Conservation (phyloP, 2,888 invertebrate species). For the Drosophila pullipes region DNA sequence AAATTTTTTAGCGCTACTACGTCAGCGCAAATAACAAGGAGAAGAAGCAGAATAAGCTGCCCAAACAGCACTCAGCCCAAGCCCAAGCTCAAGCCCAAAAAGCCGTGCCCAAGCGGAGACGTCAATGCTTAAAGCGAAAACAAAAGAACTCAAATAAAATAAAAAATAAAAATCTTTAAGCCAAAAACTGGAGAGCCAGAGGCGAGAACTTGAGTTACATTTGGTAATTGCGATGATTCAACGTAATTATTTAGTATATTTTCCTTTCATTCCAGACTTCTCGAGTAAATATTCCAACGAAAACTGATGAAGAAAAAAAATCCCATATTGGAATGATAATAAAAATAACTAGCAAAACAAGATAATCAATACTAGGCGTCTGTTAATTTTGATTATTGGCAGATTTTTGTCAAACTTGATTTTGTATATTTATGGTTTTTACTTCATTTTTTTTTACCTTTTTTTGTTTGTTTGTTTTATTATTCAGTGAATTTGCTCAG, state of each 20-base stretch:
- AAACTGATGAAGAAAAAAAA: neutral
- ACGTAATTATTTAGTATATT: neutral
- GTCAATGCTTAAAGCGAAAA: constrained; percentile 13
- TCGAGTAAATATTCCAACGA: neutral
- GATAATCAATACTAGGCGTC: constrained; percentile 29
- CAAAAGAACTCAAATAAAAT: constrained; percentile 27
- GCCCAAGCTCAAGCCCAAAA: neutral
- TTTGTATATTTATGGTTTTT: constrained; percentile 1
- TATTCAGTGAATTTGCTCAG: constrained; percentile 23
- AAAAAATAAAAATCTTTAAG: neutral
- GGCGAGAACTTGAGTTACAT: neutral
- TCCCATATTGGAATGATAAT: constrained; percentile 31
- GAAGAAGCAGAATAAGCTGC: constrained; percentile 20
- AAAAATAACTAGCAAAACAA: constrained; percentile 57
- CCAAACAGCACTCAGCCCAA: constrained; percentile 12
- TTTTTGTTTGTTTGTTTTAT: constrained; percentile 19
- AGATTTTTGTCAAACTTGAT: constrained; percentile 54
- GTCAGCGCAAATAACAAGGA: constrained; percentile 58
- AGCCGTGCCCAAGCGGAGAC: constrained; percentile 1
- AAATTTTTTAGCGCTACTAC: constrained; percentile 69
- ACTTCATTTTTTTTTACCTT: neutral
- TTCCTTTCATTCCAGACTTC: neutral
- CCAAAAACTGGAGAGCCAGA: neutral
- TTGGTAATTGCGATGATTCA: constrained; percentile 5
- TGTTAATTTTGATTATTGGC: constrained; percentile 36